Percentiles rank a stretch among this genome's conserved stretches.
Evolutionary conservation across 2,888 invertebrate genomes (phyloP).

Genomic region (Zootermopsis nevadensis): DNA sequence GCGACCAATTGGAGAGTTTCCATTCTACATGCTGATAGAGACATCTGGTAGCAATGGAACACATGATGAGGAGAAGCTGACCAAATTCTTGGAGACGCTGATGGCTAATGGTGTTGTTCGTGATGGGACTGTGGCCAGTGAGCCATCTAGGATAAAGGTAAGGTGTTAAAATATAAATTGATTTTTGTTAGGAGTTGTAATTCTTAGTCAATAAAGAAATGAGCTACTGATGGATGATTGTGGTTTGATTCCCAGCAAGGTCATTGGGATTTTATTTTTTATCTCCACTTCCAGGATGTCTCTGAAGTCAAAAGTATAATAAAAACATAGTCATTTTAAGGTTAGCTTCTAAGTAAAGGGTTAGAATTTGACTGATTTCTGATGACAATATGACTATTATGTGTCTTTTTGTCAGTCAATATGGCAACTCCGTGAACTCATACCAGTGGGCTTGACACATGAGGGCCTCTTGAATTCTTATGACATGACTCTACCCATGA

Average conservation of each 20-base stretch:
- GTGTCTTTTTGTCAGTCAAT: constrained; percentile 68
- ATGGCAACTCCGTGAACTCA: constrained; percentile 89
- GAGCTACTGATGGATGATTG: no score
- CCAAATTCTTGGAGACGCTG: constrained; percentile 77
- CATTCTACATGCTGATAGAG: constrained; percentile 89
- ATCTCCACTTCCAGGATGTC: no score
- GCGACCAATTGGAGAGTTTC: constrained; percentile 65
- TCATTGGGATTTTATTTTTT: no score
- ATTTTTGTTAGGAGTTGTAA: no score
- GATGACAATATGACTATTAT: no score
- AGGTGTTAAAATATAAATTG: constrained; percentile 49
- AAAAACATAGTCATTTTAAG: no score
- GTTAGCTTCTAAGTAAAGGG: no score
- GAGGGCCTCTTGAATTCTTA: constrained; percentile 96
- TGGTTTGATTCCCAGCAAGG: no score
- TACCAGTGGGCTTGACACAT: constrained; percentile 78
- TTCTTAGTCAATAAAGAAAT: no score
- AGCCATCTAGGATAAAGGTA: constrained; percentile 83
- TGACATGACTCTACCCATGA: constrained; percentile 90
- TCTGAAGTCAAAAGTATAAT: no score
- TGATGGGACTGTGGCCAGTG: constrained; percentile 90
- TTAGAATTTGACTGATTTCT: no score
- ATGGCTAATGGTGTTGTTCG: constrained; percentile 77
- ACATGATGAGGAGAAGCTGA: constrained; percentile 92
- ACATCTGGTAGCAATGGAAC: constrained; percentile 85